Base-by-base conservation (phyloP, 2,888 invertebrate genomes). In the Andrena praecox region DNA sequence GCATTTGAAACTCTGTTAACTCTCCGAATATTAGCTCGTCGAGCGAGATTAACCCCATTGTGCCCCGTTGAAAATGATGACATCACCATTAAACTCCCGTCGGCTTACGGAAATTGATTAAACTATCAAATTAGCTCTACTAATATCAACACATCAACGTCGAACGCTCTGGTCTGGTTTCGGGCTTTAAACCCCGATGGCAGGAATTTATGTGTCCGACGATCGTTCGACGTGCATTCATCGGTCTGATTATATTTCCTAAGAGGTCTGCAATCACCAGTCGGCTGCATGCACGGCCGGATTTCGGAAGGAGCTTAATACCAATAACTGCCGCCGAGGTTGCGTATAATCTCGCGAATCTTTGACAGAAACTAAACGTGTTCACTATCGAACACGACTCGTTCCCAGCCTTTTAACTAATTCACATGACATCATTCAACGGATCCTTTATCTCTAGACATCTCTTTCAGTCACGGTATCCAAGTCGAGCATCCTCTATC, bases 81-180 rank as follows among this genome's bases (percentile, higher is more conserved):
- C 93, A 92, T 93, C 93, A 91, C 93, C 91, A 93, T 94, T 94
- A 93, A 94, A 94, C 93, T 93, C 91, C 93, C 91, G 93, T 92
- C 91, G 92, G 92, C 89, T 92, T 90, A 88, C 92, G 93, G 93
- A 93, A 94, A 93, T 94, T 93, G 93, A 94, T 94, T 93, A 93
- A 94, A 94, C 93, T 93, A 94, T 94, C 93, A 93, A 93, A 94
- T 94, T 94, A 94, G 94, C 93, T 93, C 87, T 90, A 91, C 93
- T 92, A 93, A 93, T 93, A 93, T 93, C 91, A 91, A 91, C 91
- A 91, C 91, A 91, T 91, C 89, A 89, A 90, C 87, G 77, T 80
- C 80, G 85, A 85, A 80, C 77, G 56, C 73, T 74, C 77, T 69
- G 77, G 66, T 79, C 84, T 78, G 77, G 82, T 72, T 79, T 77